Evolutionary conservation across 1,140 invertebrate species (phyloP), one percentile per base, ranked within the genome.

Genomic region (Trachymyrmex cornetzi): DNA sequence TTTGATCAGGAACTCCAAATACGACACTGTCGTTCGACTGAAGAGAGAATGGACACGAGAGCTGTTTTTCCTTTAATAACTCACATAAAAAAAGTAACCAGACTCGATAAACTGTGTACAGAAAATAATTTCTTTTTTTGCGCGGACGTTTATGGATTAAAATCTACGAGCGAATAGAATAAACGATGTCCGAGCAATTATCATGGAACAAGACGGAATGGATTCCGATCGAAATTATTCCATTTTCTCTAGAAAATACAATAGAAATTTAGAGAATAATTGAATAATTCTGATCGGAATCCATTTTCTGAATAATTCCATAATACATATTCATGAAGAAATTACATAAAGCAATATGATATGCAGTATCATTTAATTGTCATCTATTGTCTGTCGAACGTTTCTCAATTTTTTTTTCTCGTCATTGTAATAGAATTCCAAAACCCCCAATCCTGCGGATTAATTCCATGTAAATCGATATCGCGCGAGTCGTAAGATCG

Each of bases 381-480:
- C n/a, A 30, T 19, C 24, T 27, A 55, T 74, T 34, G 50, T 16
- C 24, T 34, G 11, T 24, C 3, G 34, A 55, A 34, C 53, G 14
- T n/a, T 75, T 44, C 19, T 61, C 55, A 57, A 27, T 6, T 64
- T 79, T 27, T 61, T 22, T 24, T 3, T 19, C 0, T 7, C 74
- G 57, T 69, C 11, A 9, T 12, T 38, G 30, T 57, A 57, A 79
- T 87, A 64, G 22, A 48, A 77, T 72, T 85, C 64, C 50, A 19
- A 86, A 88, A 84, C 77, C 66, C n/a, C 61, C 50, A 77, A 88
- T 85, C 55, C 64, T 59, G 34, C 55, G 67, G 59, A 79, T 72
- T 53, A 27, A 53, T 55, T 14, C 16, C 44, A 16, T 5, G 84
- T 89, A 82, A 90, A 77, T 22, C n/a, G 57, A 82, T 71, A 87